A percentile compares a stretch with the other conserved stretches of the same genome.
These are phyloP conservation scores for Xiphophorus maculatus DNA, from an alignment of 2,113 vertebrate species.

Conservation along the genomic window DNA sequence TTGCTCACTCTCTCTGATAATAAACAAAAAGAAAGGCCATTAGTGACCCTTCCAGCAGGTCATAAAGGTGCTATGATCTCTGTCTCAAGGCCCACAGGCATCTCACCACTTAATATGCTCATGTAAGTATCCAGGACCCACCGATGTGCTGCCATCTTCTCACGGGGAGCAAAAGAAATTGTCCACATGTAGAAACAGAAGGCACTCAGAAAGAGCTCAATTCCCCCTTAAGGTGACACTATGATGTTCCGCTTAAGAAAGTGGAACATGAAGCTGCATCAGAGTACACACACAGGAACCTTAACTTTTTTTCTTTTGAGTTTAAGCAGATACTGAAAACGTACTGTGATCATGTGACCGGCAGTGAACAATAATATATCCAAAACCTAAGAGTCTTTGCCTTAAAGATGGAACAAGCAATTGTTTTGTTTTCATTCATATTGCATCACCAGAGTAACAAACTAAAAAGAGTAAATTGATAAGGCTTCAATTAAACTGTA, in stretches of 20 bases:
- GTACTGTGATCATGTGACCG: too few species aligned
- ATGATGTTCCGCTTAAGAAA: background rate
- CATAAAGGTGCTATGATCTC: background rate
- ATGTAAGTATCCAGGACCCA: slow-evolving; percentile 36
- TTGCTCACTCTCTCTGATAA: background rate
- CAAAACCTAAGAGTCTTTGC: background rate
- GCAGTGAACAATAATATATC: too few species aligned
- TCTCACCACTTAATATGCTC: slow-evolving; percentile 16
- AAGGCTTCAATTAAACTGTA: too few species aligned
- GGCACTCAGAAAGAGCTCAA: slow-evolving; percentile 20
- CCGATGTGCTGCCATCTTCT: slow-evolving; percentile 25
- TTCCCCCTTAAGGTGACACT: slow-evolving; percentile 23
- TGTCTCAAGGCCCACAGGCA: slow-evolving; percentile 7
- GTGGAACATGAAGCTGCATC: background rate
- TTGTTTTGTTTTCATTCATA: background rate
- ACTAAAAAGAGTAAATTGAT: too few species aligned
- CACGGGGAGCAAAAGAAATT: slow-evolving; percentile 29
- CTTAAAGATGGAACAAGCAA: background rate
- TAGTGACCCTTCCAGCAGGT: slow-evolving; percentile 9
- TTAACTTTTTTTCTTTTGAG: background rate
- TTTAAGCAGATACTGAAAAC: background rate
- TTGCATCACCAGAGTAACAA: background rate
- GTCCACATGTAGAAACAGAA: slow-evolving; percentile 23
- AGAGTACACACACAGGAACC: background rate
- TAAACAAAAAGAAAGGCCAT: slow-evolving; percentile 23